These are phyloP conservation scores for Spheniscus mendiculus DNA, from an alignment of 2,113 vertebrate genomes.

Conservation along the genomic window DNA sequence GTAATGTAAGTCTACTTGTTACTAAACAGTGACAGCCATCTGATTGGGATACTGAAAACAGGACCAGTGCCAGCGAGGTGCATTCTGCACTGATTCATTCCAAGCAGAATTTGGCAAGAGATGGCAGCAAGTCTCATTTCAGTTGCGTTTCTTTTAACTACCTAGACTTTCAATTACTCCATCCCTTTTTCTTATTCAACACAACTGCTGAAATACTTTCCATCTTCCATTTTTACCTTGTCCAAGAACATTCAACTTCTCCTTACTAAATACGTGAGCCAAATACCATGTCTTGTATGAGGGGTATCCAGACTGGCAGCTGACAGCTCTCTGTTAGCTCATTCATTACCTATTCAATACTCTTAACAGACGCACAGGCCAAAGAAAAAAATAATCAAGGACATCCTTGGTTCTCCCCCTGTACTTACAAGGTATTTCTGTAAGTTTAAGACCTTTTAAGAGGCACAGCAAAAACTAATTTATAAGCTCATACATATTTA, in stretches of 20 bases:
- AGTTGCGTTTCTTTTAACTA: background rate
- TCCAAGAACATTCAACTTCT: background rate
- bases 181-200: background rate
- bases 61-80: background rate
- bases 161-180: background rate
- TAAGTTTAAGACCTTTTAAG: background rate
- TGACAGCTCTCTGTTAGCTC: background rate
- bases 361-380: background rate
- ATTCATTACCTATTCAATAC: background rate
- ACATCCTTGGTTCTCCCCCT: background rate
- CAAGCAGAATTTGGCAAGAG: background rate
- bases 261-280: background rate
- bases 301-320: background rate
- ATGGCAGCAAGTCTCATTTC: background rate
- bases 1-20: background rate
- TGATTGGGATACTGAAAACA: background rate
- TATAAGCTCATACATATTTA: background rate
- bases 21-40: background rate
- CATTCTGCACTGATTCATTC: background rate
- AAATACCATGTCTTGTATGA: background rate
- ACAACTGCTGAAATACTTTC: background rate
- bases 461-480: background rate
- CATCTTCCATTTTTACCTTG: background rate
- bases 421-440: background rate
- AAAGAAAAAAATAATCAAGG: background rate